Conservation (phyloP, 2,113 vertebrate species). For the Dromiciops gliroides region DNA sequence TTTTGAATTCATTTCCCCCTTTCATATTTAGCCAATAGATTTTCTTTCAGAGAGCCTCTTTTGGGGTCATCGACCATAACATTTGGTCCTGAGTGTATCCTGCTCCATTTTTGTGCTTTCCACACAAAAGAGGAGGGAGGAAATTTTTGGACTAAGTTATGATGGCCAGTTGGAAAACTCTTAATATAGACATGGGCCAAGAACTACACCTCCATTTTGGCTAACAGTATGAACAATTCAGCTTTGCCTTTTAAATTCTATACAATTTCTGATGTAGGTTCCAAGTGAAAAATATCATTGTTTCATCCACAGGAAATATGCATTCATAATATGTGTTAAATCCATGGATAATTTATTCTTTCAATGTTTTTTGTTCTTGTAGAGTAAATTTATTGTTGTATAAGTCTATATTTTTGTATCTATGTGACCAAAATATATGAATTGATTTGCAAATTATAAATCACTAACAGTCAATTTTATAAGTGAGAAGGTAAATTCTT, state of each 20-base stretch:
- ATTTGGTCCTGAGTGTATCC: background rate
- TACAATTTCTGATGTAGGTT: background rate
- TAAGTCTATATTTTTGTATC: background rate
- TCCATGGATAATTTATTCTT: background rate
- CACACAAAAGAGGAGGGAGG: background rate
- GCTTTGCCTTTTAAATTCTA: background rate
- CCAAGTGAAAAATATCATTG: background rate
- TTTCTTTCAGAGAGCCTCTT: background rate
- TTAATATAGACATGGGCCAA: background rate
- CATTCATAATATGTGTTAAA: background rate
- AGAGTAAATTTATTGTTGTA: background rate
- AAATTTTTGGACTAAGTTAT: background rate
- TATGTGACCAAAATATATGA: background rate
- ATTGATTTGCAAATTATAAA: background rate
- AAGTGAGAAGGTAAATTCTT: constrained; percentile 1
- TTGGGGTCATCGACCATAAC: background rate
- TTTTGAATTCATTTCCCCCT: background rate
- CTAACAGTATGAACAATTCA: background rate
- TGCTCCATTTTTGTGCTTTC: background rate
- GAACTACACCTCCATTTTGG: background rate
- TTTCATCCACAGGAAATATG: background rate
- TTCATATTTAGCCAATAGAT: background rate
- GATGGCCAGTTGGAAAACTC: background rate
- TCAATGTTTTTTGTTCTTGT: background rate
- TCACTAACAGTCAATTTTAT: background rate